Base-by-base conservation (phyloP, 2,888 invertebrate genomes). In the Dugesia japonica region DNA sequence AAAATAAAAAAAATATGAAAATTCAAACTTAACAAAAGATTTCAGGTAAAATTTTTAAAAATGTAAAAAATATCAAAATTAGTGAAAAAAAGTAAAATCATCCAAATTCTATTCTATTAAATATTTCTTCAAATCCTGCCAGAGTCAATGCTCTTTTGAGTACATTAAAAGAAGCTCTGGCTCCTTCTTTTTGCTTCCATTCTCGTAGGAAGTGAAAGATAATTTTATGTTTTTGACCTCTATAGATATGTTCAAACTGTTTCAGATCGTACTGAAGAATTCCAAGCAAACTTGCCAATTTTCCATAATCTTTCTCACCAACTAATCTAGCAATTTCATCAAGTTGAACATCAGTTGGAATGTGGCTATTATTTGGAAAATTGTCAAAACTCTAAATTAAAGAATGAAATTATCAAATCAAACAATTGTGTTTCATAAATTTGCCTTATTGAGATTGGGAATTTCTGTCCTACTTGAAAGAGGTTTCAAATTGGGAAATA, bases 151-250 rank as follows among this genome's bases (percentile, higher is more conserved):
- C 82, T 38, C 78, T 79, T 78, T 83, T 82, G 73, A 83, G 79
- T 0, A 79, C 79, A 28, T 80, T 79, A 17, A 80, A 78, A 28
- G 77, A 78, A 0, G 83, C 83, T 33, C 79, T 78, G 0, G 78
- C 76, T 1, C 82, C 82, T 75, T 82, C 82, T 33, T 81, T 76
- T 23, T 80, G 78, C 71, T 81, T 80, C 83, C 83, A 83, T 28
- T 79, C 79, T 72, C 79, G 79, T 77, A 83, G 77, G 81, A 83
- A 81, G 74, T 80, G 79, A 42, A 79, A 81, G 13, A 81, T 81
- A 83, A 82, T 79, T 4, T 75, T 31, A 78, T 26, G n/a, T 26
- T 26, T 1, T 28, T 78, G 28, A 31, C 73, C 73, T 20, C 26
- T 20, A 74, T 56, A 74, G 28, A 26, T 56, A 42, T 73, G 15